phyloP scores from a whole-genome alignment of 1,140 invertebrate genomes.

The Whitmania pigra region DNA sequence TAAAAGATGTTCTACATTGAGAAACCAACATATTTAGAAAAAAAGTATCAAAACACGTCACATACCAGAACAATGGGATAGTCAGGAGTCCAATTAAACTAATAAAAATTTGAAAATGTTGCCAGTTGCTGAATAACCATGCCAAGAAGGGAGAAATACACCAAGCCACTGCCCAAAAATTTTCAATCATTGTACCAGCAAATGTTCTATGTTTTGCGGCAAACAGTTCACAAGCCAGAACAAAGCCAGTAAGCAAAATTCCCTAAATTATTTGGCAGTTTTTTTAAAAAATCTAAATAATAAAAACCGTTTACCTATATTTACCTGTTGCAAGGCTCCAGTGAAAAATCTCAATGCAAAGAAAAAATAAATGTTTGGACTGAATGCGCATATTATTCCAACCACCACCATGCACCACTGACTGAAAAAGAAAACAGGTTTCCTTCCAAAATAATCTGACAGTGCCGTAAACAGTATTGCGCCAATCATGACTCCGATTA shows the following conservation, averaged over 20 bases:
- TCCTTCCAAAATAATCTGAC: constrained; percentile 56
- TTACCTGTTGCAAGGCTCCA: constrained; percentile 38
- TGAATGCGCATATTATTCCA: constrained; percentile 31
- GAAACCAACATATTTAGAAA: background rate
- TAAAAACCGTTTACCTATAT: background rate
- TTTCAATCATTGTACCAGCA: constrained; percentile 41
- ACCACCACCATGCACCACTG: constrained; percentile 39
- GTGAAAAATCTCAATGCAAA: constrained; percentile 35
- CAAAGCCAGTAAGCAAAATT: constrained; percentile 33
- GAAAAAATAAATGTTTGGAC: constrained; percentile 32
- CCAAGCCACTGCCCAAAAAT: constrained; percentile 41
- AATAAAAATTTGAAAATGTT: constrained; percentile 43
- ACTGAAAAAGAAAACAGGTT: constrained; percentile 30
- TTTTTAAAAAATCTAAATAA: background rate
- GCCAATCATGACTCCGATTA: constrained; percentile 66
- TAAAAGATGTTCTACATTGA: background rate
- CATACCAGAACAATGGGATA: constrained; percentile 43
- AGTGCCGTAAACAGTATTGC: constrained; percentile 66
- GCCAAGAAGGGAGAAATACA: constrained; percentile 38
- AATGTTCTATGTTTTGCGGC: constrained; percentile 43
- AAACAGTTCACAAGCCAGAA: constrained; percentile 45
- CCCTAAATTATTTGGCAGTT: constrained; percentile 27
- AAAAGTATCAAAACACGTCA: background rate
- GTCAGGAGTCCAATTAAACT: constrained; percentile 42
- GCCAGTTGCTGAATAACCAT: constrained; percentile 44